These are phyloP conservation scores for Meandrina meandrites DNA, from an alignment of 92 coral and sea anemone species.

Conservation along the genomic window DNA sequence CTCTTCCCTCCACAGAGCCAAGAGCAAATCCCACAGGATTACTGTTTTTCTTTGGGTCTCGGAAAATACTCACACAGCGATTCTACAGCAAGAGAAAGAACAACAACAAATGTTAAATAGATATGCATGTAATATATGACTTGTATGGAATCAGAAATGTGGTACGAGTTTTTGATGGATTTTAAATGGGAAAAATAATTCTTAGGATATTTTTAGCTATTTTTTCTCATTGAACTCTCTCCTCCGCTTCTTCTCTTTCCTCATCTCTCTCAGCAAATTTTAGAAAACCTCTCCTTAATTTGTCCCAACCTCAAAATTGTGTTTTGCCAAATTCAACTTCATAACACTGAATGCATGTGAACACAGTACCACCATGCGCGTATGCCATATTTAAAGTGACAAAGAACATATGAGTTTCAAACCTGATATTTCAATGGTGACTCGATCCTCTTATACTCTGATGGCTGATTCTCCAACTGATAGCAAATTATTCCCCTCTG, in stretches of 20 bases:
- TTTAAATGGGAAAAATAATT: not conserved
- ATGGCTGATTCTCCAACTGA: slow-evolving; percentile 90
- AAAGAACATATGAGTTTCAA: not conserved
- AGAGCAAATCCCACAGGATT: slow-evolving; percentile 97
- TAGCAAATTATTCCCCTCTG: slow-evolving; percentile 96
- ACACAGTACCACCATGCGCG: not conserved
- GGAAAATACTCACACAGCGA: slow-evolving; percentile 97
- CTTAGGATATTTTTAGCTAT: not conserved
- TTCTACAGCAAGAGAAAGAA: slow-evolving; percentile 53
- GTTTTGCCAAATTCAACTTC: not conserved
- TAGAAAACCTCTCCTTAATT: too few relatives aligned
- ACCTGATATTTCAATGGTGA: slow-evolving; percentile 99
- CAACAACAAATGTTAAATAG: too few relatives aligned
- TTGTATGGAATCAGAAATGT: not conserved
- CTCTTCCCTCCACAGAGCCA: slow-evolving; percentile 99
- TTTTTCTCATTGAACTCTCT: not conserved
- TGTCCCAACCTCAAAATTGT: not conserved
- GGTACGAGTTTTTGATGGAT: not conserved
- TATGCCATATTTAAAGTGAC: not conserved
- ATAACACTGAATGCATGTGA: not conserved
- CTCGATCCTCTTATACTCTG: slow-evolving; percentile 92
- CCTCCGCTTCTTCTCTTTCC: not conserved
- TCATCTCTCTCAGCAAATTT: not conserved
- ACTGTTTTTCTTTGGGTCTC: slow-evolving; percentile 87
- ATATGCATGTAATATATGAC: not conserved